phyloP scores from a whole-genome alignment of 2,113 vertebrate species.

The Tetraodon nigroviridis region DNA sequence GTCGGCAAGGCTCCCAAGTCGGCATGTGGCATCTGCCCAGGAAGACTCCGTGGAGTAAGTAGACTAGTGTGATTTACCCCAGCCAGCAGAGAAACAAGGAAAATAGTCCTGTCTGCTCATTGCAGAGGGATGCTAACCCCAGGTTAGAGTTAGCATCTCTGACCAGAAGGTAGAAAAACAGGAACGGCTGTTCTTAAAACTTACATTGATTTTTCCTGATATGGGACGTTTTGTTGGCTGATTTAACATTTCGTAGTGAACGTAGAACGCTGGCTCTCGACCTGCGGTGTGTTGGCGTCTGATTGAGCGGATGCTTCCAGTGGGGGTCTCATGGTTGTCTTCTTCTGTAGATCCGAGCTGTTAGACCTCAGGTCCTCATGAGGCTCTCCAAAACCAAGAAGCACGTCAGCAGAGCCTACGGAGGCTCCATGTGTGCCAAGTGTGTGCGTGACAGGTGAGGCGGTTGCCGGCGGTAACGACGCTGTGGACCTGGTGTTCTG shows the following conservation, averaged over 20 bases:
- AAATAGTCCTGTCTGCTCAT: neutral
- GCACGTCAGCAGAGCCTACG: conserved; percentile 95
- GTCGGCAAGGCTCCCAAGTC: conserved; percentile 97
- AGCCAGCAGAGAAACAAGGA: too few species aligned
- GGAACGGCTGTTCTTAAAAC: too few species aligned
- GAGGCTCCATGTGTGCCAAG: conserved; percentile 98
- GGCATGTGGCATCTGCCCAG: conserved; percentile 93
- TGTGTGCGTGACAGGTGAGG: conserved; percentile 95
- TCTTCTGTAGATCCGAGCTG: conserved; percentile 83
- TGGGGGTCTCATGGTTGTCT: neutral
- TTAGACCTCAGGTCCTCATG: conserved; percentile 96
- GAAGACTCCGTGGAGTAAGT: conserved; percentile 95
- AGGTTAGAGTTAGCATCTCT: neutral
- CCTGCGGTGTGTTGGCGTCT: neutral
- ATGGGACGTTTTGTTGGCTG: too few species aligned
- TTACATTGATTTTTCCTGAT: too few species aligned
- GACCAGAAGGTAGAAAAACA: too few species aligned
- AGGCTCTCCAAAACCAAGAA: conserved; percentile 98
- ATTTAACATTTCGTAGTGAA: too few species aligned
- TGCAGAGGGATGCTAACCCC: neutral
- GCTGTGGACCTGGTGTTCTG: neutral
- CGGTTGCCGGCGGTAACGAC: neutral
- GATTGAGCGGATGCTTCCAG: neutral
- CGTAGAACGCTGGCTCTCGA: too few species aligned
- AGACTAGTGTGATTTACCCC: neutral